Evolutionary conservation across 2,888 invertebrate species (phyloP).

Genomic region (Drepana falcataria): DNA sequence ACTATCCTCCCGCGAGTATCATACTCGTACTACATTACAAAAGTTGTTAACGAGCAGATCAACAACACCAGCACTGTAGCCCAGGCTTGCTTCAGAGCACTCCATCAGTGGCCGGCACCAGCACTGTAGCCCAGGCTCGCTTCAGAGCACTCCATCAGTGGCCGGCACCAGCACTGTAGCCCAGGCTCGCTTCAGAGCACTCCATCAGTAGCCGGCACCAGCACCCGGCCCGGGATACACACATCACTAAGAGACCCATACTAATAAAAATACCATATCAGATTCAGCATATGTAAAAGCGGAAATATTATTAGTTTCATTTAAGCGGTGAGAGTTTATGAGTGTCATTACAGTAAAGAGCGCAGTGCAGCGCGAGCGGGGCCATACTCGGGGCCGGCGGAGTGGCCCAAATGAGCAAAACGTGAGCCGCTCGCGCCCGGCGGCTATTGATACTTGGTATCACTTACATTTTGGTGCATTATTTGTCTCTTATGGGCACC

Average conservation of each 20-base stretch:
- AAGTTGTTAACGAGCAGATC: too few species aligned
- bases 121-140: background rate
- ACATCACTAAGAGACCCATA: constrained; percentile 9
- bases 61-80: too few species aligned
- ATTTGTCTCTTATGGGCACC: too few species aligned
- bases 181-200: background rate
- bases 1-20: too few species aligned
- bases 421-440: too few species aligned
- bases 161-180: background rate
- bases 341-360: constrained; percentile 9
- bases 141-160: background rate
- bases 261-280: constrained; percentile 17
- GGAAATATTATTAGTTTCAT: constrained; percentile 18
- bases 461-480: too few species aligned
- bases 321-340: constrained; percentile 14
- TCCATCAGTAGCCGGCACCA: background rate
- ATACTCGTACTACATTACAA: too few species aligned
- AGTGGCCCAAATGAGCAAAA: background rate
- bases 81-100: too few species aligned
- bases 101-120: too few species aligned
- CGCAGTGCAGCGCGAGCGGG: background rate
- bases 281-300: constrained; percentile 10
- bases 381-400: background rate
- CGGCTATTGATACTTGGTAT: too few species aligned
- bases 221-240: background rate